phyloP scores from a whole-genome alignment of 2,113 vertebrate genomes.

The Pionites leucogaster region DNA sequence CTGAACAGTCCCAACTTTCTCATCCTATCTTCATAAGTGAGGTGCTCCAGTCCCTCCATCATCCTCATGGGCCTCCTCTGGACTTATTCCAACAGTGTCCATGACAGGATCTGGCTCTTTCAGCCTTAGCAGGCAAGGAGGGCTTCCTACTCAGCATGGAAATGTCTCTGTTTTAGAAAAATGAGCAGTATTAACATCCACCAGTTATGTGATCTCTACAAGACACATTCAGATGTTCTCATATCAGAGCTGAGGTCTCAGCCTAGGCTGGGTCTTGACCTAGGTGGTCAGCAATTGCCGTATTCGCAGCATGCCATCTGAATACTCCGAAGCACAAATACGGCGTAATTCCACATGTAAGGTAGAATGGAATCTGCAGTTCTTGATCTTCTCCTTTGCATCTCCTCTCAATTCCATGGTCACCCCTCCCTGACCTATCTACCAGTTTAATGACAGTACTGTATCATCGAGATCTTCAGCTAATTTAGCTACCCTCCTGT shows the following conservation, averaged over 20 bases:
- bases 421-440: neutral
- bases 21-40: too few relatives aligned
- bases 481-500: neutral
- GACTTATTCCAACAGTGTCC: too few relatives aligned
- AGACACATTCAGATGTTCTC: neutral
- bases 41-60: too few relatives aligned
- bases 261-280: neutral
- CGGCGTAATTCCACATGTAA: fast-evolving
- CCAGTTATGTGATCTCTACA: neutral
- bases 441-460: neutral
- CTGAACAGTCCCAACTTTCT: too few relatives aligned
- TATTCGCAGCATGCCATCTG: neutral
- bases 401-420: neutral
- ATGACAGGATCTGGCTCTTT: neutral
- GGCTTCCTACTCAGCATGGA: neutral
- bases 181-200: neutral
- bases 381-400: neutral
- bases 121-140: neutral
- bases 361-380: neutral
- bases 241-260: neutral
- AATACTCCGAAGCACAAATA: neutral
- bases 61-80: too few relatives aligned
- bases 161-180: neutral
- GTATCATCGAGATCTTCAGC: neutral
- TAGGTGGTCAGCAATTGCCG: neutral